These are phyloP conservation scores for Apoda limacodes DNA, from an alignment of 2,888 invertebrate genomes.

Conservation along the genomic window DNA sequence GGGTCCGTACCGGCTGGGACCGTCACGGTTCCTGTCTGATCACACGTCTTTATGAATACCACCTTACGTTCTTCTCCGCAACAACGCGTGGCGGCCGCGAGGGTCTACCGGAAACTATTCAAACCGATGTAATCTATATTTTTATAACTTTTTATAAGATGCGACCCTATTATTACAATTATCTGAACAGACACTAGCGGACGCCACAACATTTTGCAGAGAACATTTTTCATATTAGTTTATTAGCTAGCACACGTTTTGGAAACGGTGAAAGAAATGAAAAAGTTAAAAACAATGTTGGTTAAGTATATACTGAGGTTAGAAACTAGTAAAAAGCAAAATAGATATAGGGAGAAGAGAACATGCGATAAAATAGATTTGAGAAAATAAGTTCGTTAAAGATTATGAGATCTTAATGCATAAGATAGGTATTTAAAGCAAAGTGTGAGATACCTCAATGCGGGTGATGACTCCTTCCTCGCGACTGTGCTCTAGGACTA, in stretches of 20 bases:
- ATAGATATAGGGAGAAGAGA: no score
- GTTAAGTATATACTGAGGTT: no score
- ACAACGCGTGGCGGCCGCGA: conserved; percentile 50
- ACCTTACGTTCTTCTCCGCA: conserved; percentile 55
- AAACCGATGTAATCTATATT: conserved; percentile 8
- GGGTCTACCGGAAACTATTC: conserved; percentile 29
- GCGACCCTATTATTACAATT: background rate
- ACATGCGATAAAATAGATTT: background rate
- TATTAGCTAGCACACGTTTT: conserved; percentile 19
- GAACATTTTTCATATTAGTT: conserved; percentile 20
- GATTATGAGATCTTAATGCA: background rate
- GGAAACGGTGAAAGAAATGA: no score
- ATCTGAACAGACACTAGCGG: conserved; percentile 52
- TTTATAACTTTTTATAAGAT: background rate
- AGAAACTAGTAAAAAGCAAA: background rate
- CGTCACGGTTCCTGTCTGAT: conserved; percentile 66
- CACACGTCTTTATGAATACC: conserved; percentile 53
- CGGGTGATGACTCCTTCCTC: conserved; percentile 70
- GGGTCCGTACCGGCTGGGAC: conserved; percentile 67
- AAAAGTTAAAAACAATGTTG: no score
- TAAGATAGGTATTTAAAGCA: conserved; percentile 52
- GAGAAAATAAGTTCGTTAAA: background rate
- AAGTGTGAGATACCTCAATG: conserved; percentile 64
- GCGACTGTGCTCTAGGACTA: conserved; percentile 71
- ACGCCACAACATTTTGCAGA: conserved; percentile 61